Evolutionary conservation across 2,888 invertebrate genomes (phyloP).

Genomic region (Polydrusus cervinus): DNA sequence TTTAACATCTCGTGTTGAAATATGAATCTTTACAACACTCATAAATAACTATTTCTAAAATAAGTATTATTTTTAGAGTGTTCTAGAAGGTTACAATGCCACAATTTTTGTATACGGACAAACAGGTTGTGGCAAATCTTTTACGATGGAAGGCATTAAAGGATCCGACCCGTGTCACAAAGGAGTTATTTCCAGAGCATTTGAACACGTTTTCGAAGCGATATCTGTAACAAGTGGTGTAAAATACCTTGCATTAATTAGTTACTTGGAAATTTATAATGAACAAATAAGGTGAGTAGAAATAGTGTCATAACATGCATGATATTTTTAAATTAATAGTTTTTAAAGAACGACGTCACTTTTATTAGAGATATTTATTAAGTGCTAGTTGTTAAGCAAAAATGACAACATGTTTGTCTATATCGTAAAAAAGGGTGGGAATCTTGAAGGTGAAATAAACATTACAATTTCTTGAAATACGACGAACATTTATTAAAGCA

Average conservation of each 20-base stretch:
- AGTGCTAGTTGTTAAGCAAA: no score
- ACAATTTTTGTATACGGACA: conserved; percentile 96
- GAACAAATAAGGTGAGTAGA: conserved; percentile 80
- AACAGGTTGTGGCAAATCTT: conserved; percentile 93
- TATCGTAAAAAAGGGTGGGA: no score
- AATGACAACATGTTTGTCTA: no score
- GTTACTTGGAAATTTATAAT: conserved; percentile 90
- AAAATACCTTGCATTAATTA: conserved; percentile 84
- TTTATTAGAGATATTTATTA: no score
- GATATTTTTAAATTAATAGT: no score
- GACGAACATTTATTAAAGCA: no score
- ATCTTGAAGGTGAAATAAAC: no score
- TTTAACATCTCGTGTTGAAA: no score
- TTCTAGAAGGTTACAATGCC: conserved; percentile 93
- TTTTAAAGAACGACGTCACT: no score
- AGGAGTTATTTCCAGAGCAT: conserved; percentile 84
- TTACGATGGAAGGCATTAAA: conserved; percentile 87
- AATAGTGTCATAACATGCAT: no score
- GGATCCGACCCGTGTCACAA: conserved; percentile 68
- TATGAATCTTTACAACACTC: not conserved
- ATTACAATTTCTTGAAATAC: no score
- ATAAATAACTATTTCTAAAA: no score
- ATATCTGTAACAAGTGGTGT: conserved; percentile 82
- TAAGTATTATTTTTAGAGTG: conserved; percentile 73
- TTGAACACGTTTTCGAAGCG: conserved; percentile 92